Percentiles rank a stretch among this genome's conserved stretches.
Evolutionary conservation across 1,140 invertebrate genomes (phyloP).

Genomic region (Heliothis subflexa): DNA sequence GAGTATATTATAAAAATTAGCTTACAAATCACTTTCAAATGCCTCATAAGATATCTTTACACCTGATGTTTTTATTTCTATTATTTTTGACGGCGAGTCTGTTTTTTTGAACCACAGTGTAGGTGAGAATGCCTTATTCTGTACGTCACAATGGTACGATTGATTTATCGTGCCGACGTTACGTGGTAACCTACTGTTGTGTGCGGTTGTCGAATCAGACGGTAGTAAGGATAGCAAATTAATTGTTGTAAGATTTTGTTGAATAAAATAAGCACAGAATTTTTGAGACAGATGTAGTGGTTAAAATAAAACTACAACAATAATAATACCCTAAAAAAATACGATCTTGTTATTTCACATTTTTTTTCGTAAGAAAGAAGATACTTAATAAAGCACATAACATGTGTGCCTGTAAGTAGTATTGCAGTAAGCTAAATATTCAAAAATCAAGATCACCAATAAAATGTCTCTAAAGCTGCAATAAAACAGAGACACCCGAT

Average conservation of each 20-base stretch:
- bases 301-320: too few relatives aligned
- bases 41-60: slow-evolving; percentile 6
- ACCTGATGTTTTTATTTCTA: slow-evolving; percentile 27
- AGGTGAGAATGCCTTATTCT: slow-evolving; percentile 60
- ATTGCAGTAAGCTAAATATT: too few relatives aligned
- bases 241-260: neutral
- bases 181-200: slow-evolving; percentile 54
- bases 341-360: too few relatives aligned
- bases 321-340: too few relatives aligned
- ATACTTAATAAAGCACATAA: too few relatives aligned
- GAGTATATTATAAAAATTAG: slow-evolving; percentile 26
- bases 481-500: too few relatives aligned
- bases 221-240: slow-evolving; percentile 52
- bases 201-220: slow-evolving; percentile 56
- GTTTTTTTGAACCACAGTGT: slow-evolving; percentile 35
- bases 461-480: too few relatives aligned
- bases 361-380: too few relatives aligned
- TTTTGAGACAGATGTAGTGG: neutral
- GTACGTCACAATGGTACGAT: slow-evolving; percentile 66
- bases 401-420: too few relatives aligned
- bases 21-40: slow-evolving; percentile 38
- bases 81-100: neutral
- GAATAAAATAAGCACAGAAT: neutral
- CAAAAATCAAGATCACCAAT: too few relatives aligned
- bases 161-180: slow-evolving; percentile 72